phyloP scores from a whole-genome alignment of 1,140 invertebrate genomes.

The Diorhabda carinulata region DNA sequence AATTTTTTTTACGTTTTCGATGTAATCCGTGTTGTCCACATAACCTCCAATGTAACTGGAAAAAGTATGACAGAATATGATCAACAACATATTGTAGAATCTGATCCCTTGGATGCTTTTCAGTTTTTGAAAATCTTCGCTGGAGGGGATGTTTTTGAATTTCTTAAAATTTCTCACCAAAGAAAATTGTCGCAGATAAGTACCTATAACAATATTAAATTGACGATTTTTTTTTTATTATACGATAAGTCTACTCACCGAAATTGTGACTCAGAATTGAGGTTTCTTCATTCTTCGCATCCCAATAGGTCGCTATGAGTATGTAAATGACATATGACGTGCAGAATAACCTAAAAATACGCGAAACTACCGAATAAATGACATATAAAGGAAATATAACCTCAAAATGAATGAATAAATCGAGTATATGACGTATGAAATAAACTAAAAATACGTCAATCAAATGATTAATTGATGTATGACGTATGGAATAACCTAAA shows the following conservation, averaged over 20 bases:
- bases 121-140: conserved; percentile 26
- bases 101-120: conserved; percentile 30
- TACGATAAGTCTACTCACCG: neutral
- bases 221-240: neutral
- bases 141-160: conserved; percentile 16
- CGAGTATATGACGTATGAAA: no score
- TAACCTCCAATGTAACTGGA: conserved; percentile 23
- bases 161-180: conserved; percentile 24
- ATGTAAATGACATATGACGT: neutral
- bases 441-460: no score
- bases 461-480: no score
- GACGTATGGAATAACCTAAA: no score
- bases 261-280: neutral
- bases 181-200: conserved; percentile 13
- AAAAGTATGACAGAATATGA: conserved; percentile 23
- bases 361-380: no score
- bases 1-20: conserved; percentile 25
- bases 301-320: neutral
- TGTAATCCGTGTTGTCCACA: conserved; percentile 26
- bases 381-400: no score
- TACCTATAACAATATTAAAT: neutral
- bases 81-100: conserved; percentile 28
- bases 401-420: no score
- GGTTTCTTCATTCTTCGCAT: neutral
- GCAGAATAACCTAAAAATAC: no score